Conservation (phyloP, 2,888 invertebrate species). For the Diloba caeruleocephala region DNA sequence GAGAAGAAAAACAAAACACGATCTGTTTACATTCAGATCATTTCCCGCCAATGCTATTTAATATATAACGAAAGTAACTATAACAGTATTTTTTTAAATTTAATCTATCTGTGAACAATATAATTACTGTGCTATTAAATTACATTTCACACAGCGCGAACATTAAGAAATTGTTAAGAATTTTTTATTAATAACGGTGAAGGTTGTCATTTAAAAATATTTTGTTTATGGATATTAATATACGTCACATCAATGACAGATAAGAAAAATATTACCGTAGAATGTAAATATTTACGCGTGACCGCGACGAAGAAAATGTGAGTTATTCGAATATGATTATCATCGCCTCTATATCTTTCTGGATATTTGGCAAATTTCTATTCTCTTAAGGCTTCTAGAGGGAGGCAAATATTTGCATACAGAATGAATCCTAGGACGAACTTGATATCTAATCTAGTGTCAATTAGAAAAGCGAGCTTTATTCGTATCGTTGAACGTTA, state of each 20-base stretch:
- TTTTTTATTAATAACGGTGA: slow-evolving; percentile 8
- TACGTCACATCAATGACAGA: slow-evolving; percentile 27
- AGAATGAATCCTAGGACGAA: slow-evolving; percentile 11
- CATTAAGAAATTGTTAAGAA: slow-evolving; percentile 29
- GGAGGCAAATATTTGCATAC: slow-evolving; percentile 22
- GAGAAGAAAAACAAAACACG: slow-evolving; percentile 61
- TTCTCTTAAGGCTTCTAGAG: slow-evolving; percentile 8
- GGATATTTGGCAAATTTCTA: slow-evolving; percentile 7
- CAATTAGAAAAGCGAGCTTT: slow-evolving; percentile 9
- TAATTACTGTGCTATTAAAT: slow-evolving; percentile 13
- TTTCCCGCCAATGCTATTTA: slow-evolving; percentile 56
- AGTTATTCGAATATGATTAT: background rate
- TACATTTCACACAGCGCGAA: slow-evolving; percentile 53
- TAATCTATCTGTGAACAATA: slow-evolving; percentile 1
- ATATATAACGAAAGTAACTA: background rate
- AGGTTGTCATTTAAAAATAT: slow-evolving; percentile 17
- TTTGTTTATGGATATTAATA: slow-evolving; percentile 39
- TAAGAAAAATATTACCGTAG: slow-evolving; percentile 19
- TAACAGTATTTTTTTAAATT: slow-evolving; percentile 5
- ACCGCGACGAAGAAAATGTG: slow-evolving; percentile 1
- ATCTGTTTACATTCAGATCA: slow-evolving; percentile 54
- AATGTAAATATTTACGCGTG: slow-evolving; percentile 40
- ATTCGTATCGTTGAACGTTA: background rate
- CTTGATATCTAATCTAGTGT: slow-evolving; percentile 9
- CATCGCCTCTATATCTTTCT: background rate